These are phyloP conservation scores for Philhelius pedissequus DNA, from an alignment of 2,888 invertebrate species.

Conservation along the genomic window DNA sequence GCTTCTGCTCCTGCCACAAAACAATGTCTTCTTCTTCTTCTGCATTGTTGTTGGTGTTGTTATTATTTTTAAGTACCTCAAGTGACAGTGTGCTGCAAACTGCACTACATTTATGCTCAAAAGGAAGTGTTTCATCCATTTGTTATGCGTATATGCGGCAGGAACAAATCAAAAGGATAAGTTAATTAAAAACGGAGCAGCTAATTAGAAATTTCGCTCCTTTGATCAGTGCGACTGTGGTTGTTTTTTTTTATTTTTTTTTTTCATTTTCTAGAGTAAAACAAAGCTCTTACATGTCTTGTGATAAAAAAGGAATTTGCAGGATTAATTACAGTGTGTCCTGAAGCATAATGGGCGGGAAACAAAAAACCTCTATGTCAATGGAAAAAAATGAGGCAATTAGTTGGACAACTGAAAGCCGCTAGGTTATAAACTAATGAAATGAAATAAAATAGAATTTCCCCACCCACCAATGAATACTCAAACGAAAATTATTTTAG, in stretches of 20 bases:
- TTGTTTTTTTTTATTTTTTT: constrained; percentile 32
- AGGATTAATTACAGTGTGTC: constrained; percentile 25
- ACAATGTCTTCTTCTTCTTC: constrained; percentile 25
- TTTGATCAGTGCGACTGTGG: constrained; percentile 45
- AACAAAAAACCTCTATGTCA: neutral
- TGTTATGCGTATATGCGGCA: constrained; percentile 43
- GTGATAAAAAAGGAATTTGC: constrained; percentile 5
- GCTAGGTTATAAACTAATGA: constrained; percentile 38
- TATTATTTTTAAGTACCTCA: constrained; percentile 4
- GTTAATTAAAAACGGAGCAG: constrained; percentile 67
- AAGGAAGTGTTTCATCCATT: constrained; percentile 38
- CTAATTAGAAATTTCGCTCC: constrained; percentile 59
- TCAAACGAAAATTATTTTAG: neutral
- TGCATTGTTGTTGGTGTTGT: constrained; percentile 13
- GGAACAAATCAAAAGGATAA: constrained; percentile 57
- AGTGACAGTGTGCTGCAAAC: constrained; percentile 41
- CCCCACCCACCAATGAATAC: neutral
- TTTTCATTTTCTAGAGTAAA: neutral
- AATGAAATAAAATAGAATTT: constrained; percentile 31
- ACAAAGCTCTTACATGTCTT: constrained; percentile 2
- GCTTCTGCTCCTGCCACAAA: constrained; percentile 18
- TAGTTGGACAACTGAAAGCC: constrained; percentile 32
- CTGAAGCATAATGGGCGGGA: constrained; percentile 10
- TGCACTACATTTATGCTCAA: neutral
- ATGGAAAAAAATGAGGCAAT: constrained; percentile 30